phyloP scores from a whole-genome alignment of 2,797 vertebrate genomes.

The Lagorchestes hirsutus region DNA sequence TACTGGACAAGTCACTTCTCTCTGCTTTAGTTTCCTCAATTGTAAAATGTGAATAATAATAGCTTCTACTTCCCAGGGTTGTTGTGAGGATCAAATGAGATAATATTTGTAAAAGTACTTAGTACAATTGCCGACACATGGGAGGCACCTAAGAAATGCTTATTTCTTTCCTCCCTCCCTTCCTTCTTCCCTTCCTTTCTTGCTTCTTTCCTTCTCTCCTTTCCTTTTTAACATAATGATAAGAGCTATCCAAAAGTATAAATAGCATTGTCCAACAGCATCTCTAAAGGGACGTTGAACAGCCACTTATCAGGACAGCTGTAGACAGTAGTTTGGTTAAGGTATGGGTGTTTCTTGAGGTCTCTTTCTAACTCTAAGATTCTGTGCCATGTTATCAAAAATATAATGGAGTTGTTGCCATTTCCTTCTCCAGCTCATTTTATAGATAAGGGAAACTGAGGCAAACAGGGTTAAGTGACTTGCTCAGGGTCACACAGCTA shows the following conservation, averaged over 20 bases:
- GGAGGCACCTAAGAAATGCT: background rate
- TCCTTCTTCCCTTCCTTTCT: background rate
- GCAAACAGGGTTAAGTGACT: background rate
- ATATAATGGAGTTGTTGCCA: background rate
- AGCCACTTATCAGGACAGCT: background rate
- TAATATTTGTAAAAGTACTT: background rate
- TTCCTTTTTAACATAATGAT: background rate
- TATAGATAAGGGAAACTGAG: background rate
- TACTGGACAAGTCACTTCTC: background rate
- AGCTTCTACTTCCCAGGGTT: background rate
- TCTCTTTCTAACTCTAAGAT: background rate
- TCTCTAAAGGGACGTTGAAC: background rate
- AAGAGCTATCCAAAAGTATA: background rate
- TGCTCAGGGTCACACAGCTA: background rate
- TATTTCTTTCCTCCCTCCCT: background rate
- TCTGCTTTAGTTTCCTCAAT: background rate
- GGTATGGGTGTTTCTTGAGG: background rate
- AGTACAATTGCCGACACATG: background rate
- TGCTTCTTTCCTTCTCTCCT: background rate
- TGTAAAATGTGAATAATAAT: background rate
- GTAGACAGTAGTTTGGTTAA: background rate
- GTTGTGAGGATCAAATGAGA: background rate
- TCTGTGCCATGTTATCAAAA: background rate
- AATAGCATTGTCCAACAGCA: background rate
- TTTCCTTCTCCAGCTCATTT: background rate